phyloP scores from a whole-genome alignment of 2,113 vertebrate species.

The Gallinago paraguaiae region DNA sequence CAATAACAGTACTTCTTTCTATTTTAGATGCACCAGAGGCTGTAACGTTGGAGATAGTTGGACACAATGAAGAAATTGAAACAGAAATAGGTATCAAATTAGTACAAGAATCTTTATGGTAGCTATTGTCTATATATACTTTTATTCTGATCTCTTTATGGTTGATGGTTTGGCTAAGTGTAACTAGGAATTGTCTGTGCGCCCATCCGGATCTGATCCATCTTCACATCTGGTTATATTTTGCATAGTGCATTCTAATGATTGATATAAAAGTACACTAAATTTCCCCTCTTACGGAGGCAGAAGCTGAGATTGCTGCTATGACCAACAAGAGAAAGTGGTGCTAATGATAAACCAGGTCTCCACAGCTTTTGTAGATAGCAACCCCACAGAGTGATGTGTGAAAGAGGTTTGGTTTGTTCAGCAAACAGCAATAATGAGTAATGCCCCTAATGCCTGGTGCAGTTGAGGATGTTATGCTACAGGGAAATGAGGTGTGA shows the following conservation, averaged over 20 bases:
- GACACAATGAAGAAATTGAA: constrained; percentile 20
- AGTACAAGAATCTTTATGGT: neutral
- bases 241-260: neutral
- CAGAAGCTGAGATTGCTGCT: neutral
- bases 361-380: neutral
- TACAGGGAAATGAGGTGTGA: neutral
- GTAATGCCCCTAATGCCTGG: neutral
- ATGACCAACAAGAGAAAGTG: neutral
- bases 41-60: constrained; percentile 43
- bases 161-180: neutral
- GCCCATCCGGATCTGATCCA: neutral
- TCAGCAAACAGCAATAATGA: neutral
- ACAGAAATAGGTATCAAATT: constrained; percentile 74
- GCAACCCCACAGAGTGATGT: neutral
- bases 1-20: neutral
- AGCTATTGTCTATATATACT: neutral
- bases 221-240: neutral
- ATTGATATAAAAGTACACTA: neutral
- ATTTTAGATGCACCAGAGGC: constrained; percentile 17
- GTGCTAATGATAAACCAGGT: neutral
- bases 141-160: neutral
- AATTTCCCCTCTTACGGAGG: neutral
- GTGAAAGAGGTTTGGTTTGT: neutral
- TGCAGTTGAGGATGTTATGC: neutral
- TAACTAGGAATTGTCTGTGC: neutral